A percentile compares a stretch with the other conserved stretches of the same genome.
Evolutionary conservation across 2,797 vertebrate genomes (phyloP).

Genomic region (Sebastes glaucus): DNA sequence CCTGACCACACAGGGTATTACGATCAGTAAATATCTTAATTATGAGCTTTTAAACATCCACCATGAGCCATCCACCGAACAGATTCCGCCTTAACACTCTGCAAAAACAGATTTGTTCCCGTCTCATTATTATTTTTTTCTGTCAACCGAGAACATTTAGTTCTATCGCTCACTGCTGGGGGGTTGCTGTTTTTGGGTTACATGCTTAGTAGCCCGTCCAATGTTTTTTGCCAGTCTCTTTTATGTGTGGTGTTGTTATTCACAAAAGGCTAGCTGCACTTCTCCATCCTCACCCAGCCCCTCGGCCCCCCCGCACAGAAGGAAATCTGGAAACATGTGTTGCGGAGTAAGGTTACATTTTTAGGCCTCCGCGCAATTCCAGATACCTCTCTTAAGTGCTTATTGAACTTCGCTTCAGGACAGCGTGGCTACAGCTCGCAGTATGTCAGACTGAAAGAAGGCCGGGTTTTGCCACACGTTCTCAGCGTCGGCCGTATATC

Average conservation of each 20-base stretch:
- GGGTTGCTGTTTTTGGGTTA: slow-evolving; percentile 61
- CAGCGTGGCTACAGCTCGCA: neutral
- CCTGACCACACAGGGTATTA: neutral
- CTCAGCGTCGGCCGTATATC: neutral
- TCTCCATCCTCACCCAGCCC: slow-evolving; percentile 35
- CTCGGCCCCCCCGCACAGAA: slow-evolving; percentile 36
- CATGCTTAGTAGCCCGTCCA: slow-evolving; percentile 50
- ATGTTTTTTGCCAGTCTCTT: slow-evolving; percentile 59
- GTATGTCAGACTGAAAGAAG: neutral
- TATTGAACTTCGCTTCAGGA: slow-evolving; percentile 34
- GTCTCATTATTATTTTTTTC: slow-evolving; percentile 29
- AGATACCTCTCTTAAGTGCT: slow-evolving; percentile 11
- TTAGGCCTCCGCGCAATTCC: slow-evolving; percentile 13
- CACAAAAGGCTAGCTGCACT: slow-evolving; percentile 43
- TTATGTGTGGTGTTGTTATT: slow-evolving; percentile 68
- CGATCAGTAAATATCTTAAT: slow-evolving; percentile 14
- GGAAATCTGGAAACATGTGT: slow-evolving; percentile 63
- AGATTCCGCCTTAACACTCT: neutral
- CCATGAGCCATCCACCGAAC: neutral
- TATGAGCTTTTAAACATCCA: slow-evolving; percentile 14
- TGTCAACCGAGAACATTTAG: slow-evolving; percentile 56
- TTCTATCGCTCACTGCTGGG: slow-evolving; percentile 50
- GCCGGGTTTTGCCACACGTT: slow-evolving; percentile 9
- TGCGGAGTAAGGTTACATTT: slow-evolving; percentile 57
- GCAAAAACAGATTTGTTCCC: slow-evolving; percentile 46